A percentile compares a stretch with the other conserved stretches of the same genome.
phyloP scores from a whole-genome alignment of 2,888 invertebrate genomes.

The Drosophila neoperkinsi region DNA sequence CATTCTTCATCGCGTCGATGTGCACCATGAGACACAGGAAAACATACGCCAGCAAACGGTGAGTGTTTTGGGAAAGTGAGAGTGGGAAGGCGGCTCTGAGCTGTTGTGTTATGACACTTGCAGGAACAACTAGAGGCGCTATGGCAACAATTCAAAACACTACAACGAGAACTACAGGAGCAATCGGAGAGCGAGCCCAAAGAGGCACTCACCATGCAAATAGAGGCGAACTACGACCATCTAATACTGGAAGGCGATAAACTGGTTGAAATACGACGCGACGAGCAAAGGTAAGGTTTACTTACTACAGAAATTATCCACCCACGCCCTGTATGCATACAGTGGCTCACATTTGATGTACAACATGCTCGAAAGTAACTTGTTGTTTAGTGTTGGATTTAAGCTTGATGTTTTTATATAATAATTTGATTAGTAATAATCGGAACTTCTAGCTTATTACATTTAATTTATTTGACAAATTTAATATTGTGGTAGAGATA shows the following conservation, averaged over 20 bases:
- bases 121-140: slow-evolving; percentile 81
- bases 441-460: background rate
- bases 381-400: background rate
- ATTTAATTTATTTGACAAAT: background rate
- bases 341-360: slow-evolving; percentile 16
- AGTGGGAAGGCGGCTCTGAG: background rate
- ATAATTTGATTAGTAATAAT: background rate
- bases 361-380: background rate
- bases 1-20: slow-evolving; percentile 81
- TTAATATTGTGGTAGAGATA: background rate
- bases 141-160: slow-evolving; percentile 84
- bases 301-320: slow-evolving; percentile 25
- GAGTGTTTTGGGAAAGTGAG: background rate
- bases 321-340: slow-evolving; percentile 15
- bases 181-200: slow-evolving; percentile 83
- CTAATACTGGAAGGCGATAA: slow-evolving; percentile 84
- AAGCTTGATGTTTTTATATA: background rate
- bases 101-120: slow-evolving; percentile 42
- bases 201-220: slow-evolving; percentile 83
- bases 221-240: slow-evolving; percentile 84
- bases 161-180: slow-evolving; percentile 83
- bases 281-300: slow-evolving; percentile 77
- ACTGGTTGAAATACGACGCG: slow-evolving; percentile 81
- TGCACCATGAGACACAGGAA: slow-evolving; percentile 83
- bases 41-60: slow-evolving; percentile 83